A percentile compares a stretch with the other conserved stretches of the same genome.
These are phyloP conservation scores for Kradibia gibbosae DNA, from an alignment of 1,140 invertebrate genomes.

Conservation along the genomic window DNA sequence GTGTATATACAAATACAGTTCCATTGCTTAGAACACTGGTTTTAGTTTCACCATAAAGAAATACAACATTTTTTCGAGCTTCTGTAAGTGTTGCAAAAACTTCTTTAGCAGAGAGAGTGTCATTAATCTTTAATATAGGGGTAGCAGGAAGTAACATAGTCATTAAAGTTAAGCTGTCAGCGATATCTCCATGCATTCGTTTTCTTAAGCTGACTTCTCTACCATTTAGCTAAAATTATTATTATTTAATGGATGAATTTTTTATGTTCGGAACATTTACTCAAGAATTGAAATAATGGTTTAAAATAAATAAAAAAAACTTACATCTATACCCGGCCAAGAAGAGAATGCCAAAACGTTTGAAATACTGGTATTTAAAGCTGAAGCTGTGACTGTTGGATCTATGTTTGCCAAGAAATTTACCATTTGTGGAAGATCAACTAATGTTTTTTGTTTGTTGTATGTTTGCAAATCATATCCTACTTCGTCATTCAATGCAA, in stretches of 20 bases:
- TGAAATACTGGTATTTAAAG: conserved; percentile 55
- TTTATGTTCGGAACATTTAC: background rate
- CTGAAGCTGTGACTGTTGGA: conserved; percentile 55
- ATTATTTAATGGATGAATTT: conserved; percentile 43
- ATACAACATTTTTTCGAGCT: conserved; percentile 66
- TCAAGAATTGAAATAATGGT: background rate
- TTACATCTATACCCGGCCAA: conserved; percentile 67
- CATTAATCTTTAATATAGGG: conserved; percentile 77
- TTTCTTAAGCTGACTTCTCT: conserved; percentile 55
- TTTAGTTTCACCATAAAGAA: conserved; percentile 75
- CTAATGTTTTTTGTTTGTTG: conserved; percentile 59
- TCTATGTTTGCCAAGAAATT: conserved; percentile 58
- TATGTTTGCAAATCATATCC: conserved; percentile 60
- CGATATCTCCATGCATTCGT: conserved; percentile 65
- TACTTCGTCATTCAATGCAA: conserved; percentile 64
- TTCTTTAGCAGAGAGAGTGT: conserved; percentile 62
- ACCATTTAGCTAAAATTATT: conserved; percentile 64
- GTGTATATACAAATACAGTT: conserved; percentile 76
- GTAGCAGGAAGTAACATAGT: conserved; percentile 83
- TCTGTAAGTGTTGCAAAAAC: conserved; percentile 59
- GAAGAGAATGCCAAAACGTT: conserved; percentile 52
- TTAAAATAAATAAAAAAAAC: conserved; percentile 49
- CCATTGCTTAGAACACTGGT: conserved; percentile 68
- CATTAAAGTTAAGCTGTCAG: conserved; percentile 76
- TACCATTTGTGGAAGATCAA: conserved; percentile 64